These are phyloP conservation scores for Penaeus japonicus DNA, from an alignment of 1,140 invertebrate species.

Conservation along the genomic window DNA sequence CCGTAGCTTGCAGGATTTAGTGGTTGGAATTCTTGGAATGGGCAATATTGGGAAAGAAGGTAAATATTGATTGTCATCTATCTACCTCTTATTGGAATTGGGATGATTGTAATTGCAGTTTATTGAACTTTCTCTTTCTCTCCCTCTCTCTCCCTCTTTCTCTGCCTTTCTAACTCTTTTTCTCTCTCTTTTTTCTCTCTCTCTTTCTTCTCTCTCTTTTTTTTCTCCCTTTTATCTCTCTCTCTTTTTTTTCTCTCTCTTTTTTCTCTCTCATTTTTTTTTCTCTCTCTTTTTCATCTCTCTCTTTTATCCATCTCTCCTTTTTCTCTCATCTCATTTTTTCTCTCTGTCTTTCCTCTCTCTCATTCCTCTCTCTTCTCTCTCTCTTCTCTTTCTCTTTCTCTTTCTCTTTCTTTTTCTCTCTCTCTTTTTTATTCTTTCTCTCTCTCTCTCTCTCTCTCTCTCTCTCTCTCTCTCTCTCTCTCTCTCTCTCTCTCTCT, in stretches of 20 bases:
- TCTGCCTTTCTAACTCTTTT: too few species aligned
- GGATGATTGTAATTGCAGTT: neutral
- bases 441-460: too few species aligned
- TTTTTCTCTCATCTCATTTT: neutral
- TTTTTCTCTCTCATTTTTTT: neutral
- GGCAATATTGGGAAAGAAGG: slow-evolving; percentile 67
- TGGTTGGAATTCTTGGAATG: slow-evolving; percentile 68
- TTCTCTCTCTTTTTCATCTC: too few species aligned
- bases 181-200: neutral
- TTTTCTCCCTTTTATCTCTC: too few species aligned
- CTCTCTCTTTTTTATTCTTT: too few species aligned
- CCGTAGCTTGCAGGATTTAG: slow-evolving; percentile 65
- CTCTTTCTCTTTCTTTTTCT: neutral
- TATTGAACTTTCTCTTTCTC: too few species aligned
- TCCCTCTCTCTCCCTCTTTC: neutral
- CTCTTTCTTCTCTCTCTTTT: too few species aligned
- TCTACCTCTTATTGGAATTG: neutral
- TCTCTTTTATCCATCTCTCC: too few species aligned
- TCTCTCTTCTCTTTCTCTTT: too few species aligned
- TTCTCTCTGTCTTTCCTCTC: too few species aligned
- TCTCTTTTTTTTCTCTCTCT: neutral
- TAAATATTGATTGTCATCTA: slow-evolving; percentile 59
- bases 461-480: too few species aligned
- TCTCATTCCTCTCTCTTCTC: too few species aligned
- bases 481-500: neutral